phyloP scores from a whole-genome alignment of 2,888 invertebrate species.

The Drosophila lutescens region DNA sequence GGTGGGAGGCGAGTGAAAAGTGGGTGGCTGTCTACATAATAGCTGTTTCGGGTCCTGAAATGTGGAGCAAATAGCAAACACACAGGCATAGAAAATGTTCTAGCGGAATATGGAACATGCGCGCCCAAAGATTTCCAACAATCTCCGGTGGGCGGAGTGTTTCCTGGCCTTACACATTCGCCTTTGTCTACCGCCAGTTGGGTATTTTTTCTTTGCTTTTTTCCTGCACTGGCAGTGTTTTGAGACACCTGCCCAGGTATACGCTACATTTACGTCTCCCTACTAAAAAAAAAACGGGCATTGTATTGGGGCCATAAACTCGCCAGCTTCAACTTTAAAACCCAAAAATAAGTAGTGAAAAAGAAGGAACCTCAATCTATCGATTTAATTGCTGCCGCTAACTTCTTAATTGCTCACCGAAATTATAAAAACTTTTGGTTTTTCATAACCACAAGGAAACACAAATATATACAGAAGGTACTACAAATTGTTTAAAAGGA shows the following conservation, averaged over 20 bases:
- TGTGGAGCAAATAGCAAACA: constrained; percentile 23
- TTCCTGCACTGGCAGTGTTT: background rate
- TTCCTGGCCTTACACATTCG: constrained; percentile 9
- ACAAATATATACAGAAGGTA: background rate
- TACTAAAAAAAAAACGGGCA: background rate
- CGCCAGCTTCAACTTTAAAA: constrained; percentile 23
- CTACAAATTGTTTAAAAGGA: background rate
- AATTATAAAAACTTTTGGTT: background rate
- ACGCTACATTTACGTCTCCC: constrained; percentile 38
- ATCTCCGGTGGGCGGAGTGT: constrained; percentile 15
- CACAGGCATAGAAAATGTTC: constrained; percentile 24
- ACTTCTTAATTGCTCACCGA: constrained; percentile 26
- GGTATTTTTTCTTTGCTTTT: background rate
- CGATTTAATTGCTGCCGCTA: constrained; percentile 28
- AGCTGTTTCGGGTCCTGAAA: constrained; percentile 40
- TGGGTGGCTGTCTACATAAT: constrained; percentile 22
- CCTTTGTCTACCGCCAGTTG: constrained; percentile 27
- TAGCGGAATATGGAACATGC: constrained; percentile 43
- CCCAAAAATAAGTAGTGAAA: background rate
- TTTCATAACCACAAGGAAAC: background rate
- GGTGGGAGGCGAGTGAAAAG: background rate
- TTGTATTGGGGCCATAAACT: constrained; percentile 6
- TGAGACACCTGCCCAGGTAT: constrained; percentile 25
- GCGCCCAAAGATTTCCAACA: constrained; percentile 36
- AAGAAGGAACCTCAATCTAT: constrained; percentile 9